Evolutionary conservation across 2,888 invertebrate species (phyloP).

Genomic region (Dryobotodes eremita): DNA sequence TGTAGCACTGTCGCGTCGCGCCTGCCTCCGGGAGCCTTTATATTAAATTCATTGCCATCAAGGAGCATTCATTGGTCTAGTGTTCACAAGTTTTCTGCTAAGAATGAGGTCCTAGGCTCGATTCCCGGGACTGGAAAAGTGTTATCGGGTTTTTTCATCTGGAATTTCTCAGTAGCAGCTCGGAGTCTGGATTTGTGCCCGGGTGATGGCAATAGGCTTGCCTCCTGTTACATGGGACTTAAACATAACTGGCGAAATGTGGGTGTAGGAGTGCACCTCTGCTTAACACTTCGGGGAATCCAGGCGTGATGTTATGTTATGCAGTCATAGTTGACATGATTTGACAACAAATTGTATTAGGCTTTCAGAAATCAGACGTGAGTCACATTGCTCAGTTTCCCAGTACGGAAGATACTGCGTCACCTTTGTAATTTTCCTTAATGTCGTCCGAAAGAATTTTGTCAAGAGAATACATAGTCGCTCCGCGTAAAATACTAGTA

Average conservation of each 20-base stretch:
- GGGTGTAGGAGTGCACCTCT: background rate
- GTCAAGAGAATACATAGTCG: background rate
- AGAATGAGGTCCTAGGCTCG: no score
- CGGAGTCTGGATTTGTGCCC: no score
- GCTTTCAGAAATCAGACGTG: slow-evolving; percentile 12
- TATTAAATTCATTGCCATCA: no score
- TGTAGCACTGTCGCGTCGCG: no score
- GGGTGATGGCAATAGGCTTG: no score
- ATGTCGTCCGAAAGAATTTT: background rate
- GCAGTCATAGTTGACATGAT: slow-evolving; percentile 2
- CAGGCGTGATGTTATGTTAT: background rate
- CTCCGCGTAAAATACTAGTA: background rate
- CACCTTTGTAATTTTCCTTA: slow-evolving; percentile 39
- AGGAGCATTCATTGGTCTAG: no score
- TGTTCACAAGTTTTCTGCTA: no score
- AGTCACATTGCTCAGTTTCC: slow-evolving; percentile 15
- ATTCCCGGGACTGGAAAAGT: no score
- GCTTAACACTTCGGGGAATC: background rate
- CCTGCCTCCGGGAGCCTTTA: no score
- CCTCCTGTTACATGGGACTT: background rate
- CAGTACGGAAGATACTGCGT: slow-evolving; percentile 21
- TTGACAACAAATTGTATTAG: slow-evolving; percentile 1
- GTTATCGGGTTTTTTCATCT: no score
- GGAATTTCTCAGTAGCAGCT: no score
- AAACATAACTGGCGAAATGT: background rate